phyloP scores from a whole-genome alignment of 2,797 vertebrate species.

The Neoniphon sammara region DNA sequence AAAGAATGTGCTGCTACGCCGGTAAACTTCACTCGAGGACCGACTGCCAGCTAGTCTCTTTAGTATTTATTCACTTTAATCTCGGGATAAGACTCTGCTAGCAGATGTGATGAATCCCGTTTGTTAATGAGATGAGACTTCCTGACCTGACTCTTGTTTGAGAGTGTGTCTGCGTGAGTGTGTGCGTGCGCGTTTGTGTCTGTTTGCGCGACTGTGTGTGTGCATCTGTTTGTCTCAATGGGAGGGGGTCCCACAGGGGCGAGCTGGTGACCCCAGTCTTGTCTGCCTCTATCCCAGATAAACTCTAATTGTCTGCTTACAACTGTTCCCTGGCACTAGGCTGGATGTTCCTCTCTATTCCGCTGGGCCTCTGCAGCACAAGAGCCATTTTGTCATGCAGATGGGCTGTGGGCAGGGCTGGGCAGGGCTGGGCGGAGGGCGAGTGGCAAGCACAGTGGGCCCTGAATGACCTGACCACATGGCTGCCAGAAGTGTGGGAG shows the following conservation, averaged over 20 bases:
- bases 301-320: constrained; percentile 91
- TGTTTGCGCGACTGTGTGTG: constrained; percentile 67
- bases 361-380: constrained; percentile 84
- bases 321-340: constrained; percentile 87
- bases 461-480: constrained; percentile 94
- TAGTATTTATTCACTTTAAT: constrained; percentile 64
- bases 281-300: constrained; percentile 89
- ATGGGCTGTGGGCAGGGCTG: constrained; percentile 79
- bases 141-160: constrained; percentile 71
- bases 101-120: constrained; percentile 73
- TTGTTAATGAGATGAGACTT: constrained; percentile 82
- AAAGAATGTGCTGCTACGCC: not conserved
- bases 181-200: constrained; percentile 67
- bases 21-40: constrained; percentile 38
- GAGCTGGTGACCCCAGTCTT: constrained; percentile 85
- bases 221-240: constrained; percentile 85
- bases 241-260: constrained; percentile 81
- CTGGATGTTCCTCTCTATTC: constrained; percentile 87
- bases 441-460: constrained; percentile 90
- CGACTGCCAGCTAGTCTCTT: constrained; percentile 17
- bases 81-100: constrained; percentile 40
- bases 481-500: constrained; percentile 99
- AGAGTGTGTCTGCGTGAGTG: constrained; percentile 67
- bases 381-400: constrained; percentile 88
- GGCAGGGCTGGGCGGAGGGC: constrained; percentile 81